Base-by-base conservation (phyloP, 1,140 invertebrate genomes). In the Drosophila grimshawi region DNA sequence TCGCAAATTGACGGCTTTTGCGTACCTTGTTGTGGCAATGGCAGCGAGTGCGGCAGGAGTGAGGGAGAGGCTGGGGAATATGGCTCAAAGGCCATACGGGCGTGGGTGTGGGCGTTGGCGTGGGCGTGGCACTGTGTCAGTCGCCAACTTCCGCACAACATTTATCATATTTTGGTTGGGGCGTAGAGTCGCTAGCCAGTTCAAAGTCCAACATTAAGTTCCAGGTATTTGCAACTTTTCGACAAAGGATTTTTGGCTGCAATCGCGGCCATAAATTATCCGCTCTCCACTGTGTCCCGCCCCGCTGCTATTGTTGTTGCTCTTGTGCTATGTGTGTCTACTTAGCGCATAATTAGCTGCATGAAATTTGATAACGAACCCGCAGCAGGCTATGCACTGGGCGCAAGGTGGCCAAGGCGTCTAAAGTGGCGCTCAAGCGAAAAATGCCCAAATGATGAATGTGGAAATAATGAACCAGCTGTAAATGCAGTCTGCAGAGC, bases 341-440 rank as follows among this genome's bases (percentile, higher is more conserved):
- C 85, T 90, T 90, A 90, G 80, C 86, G 85, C 86, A 89, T 89
- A 90, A 89, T 90, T 90, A 90, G 86, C 85, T 81, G 86, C 86
- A 85, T 89, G 67, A 85, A 90, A 78, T 85, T 72, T 78, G 85
- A 80, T 64, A 63, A 41, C 55, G 19, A 37, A 39, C 30, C 43
- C 72, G 53, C 76, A 60, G 69, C 48, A 59, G 57, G 59, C 39
- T 43, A 3, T 35, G 30, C 49, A 48, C 27, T 6, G 37, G 45
- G 43, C 3, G 5, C 19, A 43, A 35, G 10, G 30, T 48, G 53
- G 49, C 32, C 59, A 52, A 59, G 55, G 62, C 63, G 72, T 33
- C 63, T 64, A 69, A 86, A 76, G 62, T 80, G 51, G 63, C 61
- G 60, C 69, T 81, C 43, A 52, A 78, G 56, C 52, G 75, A 64